Evolutionary conservation across 2,797 vertebrate species (phyloP).

Genomic region (Catharus ustulatus): DNA sequence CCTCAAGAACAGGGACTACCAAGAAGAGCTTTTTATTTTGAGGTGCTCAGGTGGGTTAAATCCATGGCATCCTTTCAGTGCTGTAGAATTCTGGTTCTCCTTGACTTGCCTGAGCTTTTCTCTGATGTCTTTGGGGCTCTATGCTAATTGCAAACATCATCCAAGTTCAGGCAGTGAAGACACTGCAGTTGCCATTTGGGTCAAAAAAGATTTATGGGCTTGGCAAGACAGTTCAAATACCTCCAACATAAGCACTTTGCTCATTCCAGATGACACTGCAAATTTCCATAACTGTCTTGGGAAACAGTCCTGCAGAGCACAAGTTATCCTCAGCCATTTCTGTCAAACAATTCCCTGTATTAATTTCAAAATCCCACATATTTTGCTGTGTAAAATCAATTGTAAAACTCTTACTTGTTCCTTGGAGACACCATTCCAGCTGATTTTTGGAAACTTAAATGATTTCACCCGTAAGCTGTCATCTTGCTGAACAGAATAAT

Average conservation of each 20-base stretch:
- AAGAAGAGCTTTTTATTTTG: neutral
- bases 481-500: neutral
- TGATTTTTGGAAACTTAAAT: neutral
- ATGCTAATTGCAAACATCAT: neutral
- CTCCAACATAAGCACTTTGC: neutral
- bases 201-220: neutral
- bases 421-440: neutral
- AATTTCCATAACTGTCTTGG: neutral
- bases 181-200: too few relatives aligned
- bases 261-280: neutral
- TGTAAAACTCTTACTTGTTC: neutral
- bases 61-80: neutral
- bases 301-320: neutral
- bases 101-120: neutral
- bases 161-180: neutral
- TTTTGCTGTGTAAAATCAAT: neutral
- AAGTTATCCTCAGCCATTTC: neutral
- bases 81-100: neutral
- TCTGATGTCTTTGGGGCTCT: neutral
- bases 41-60: neutral
- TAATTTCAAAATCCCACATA: neutral
- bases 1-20: neutral
- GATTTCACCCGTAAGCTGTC: neutral
- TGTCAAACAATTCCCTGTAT: neutral
- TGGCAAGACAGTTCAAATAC: neutral